A percentile compares a stretch with the other conserved stretches of the same genome.
Evolutionary conservation across 2,888 invertebrate species (phyloP).

Genomic region (Drosophila demipolita): DNA sequence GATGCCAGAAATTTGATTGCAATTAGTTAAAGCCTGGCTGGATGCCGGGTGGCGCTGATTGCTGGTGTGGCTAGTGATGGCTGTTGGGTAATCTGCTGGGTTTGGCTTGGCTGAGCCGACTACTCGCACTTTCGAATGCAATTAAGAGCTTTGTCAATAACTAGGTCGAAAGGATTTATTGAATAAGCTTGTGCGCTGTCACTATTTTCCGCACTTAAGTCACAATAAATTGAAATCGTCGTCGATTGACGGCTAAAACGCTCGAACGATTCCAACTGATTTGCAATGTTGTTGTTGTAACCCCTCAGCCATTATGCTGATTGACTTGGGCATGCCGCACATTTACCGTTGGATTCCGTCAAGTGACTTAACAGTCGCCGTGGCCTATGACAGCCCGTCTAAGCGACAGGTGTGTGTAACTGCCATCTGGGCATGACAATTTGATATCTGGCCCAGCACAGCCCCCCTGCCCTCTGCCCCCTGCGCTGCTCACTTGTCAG

Average conservation of each 20-base stretch:
- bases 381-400: constrained; percentile 21
- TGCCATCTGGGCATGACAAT: constrained; percentile 51
- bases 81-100: neutral
- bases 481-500: constrained; percentile 3
- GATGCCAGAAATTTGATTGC: constrained; percentile 53
- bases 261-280: constrained; percentile 17
- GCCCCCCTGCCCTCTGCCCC: neutral
- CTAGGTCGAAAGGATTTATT: constrained; percentile 63
- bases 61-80: neutral
- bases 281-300: constrained; percentile 16
- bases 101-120: constrained; percentile 1
- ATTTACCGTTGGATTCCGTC: constrained; percentile 9
- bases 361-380: constrained; percentile 28
- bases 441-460: constrained; percentile 11
- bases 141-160: constrained; percentile 68
- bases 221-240: constrained; percentile 53
- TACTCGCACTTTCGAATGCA: constrained; percentile 54
- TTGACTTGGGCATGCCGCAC: constrained; percentile 33
- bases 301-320: constrained; percentile 34
- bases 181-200: constrained; percentile 59
- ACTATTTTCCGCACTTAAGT: constrained; percentile 34
- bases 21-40: constrained; percentile 55
- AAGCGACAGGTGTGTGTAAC: constrained; percentile 30
- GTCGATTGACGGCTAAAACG: constrained; percentile 23
- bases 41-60: neutral